Base-by-base conservation (phyloP, 2,113 vertebrate genomes). In the Brachyhypopomus gauderio region DNA sequence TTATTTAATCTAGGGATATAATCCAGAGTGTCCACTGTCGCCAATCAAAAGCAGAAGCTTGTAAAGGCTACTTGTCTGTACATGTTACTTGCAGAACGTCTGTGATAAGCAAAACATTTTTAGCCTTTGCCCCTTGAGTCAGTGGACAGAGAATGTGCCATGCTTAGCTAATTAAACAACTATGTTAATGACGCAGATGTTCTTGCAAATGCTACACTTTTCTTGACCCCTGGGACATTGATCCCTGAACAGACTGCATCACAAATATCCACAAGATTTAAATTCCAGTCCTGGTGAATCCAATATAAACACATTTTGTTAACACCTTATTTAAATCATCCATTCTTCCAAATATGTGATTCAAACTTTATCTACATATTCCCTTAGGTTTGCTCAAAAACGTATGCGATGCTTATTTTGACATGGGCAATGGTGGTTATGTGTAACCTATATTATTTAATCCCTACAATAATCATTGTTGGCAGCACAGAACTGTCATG, bases 71-170 rank as follows among this genome's bases (percentile, higher is more conserved):
- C 45, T 52, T 52, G 45, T 20, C 45, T 67, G 64, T 66, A 52
- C 12, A 67, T 14, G 25, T 38, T 67, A 69, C 27, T 48, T 66
- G 11, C 12, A 66, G 38, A 66, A 27, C 14, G 45, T 71, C 60
- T 58, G 34, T n/a, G 52, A 81, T 74, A 69, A 85, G 59, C 55
- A 38, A 67, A 77, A 55, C 79, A 30, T 67, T 78, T 69, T 78
- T 64, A 74, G 78, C 36, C 62, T 85, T 81, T 84, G 60, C 25
- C 79, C 70, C 64, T 75, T 55, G 20, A 70, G 66, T 22, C n/a
- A 20, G 71, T 59, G 72, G 34, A 70, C 64, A 67, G 19, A 78
- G 72, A 79, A 84, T 71, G 58, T 45, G 48, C 30, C n/a, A 56
- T 62, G 23, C 75, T 71, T 63, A 27, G 79, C 75, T 64, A 52